These are phyloP conservation scores for Protodeltote pygarga DNA, from an alignment of 2,888 invertebrate genomes.

Conservation along the genomic window DNA sequence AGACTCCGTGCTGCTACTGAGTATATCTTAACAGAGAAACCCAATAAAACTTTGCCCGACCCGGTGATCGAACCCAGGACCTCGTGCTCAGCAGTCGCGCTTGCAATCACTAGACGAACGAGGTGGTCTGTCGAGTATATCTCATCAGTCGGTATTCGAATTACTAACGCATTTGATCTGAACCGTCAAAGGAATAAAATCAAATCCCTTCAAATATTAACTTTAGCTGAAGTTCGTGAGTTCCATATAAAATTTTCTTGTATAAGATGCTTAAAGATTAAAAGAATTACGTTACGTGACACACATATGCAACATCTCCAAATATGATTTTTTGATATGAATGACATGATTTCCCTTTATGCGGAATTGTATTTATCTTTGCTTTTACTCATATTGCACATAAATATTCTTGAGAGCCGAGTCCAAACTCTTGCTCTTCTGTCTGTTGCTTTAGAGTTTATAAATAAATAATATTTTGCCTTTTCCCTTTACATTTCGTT, in stretches of 20 bases:
- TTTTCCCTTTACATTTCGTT: slow-evolving; percentile 22
- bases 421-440: slow-evolving; percentile 9
- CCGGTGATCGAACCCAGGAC: too few species aligned
- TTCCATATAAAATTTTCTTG: slow-evolving; percentile 12
- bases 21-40: too few species aligned
- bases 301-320: slow-evolving; percentile 14
- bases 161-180: slow-evolving; percentile 17
- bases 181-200: slow-evolving; percentile 25
- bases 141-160: slow-evolving; percentile 4
- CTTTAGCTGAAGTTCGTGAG: slow-evolving; percentile 11
- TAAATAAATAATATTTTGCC: slow-evolving; percentile 34
- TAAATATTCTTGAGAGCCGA: slow-evolving; percentile 27
- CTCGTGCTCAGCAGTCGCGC: too few species aligned
- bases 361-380: slow-evolving; percentile 26
- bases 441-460: slow-evolving; percentile 18
- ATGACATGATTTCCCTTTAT: slow-evolving; percentile 10
- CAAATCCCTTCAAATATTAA: slow-evolving; percentile 30
- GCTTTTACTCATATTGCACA: slow-evolving; percentile 40
- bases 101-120: neutral
- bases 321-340: slow-evolving; percentile 26
- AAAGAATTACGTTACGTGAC: slow-evolving; percentile 41
- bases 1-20: too few species aligned
- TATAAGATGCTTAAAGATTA: slow-evolving; percentile 43
- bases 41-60: too few species aligned
- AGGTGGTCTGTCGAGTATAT: slow-evolving; percentile 3